Percentiles rank a stretch among this genome's conserved stretches.
Evolutionary conservation across 1,140 invertebrate species (phyloP).

Genomic region (Heliconius himera): DNA sequence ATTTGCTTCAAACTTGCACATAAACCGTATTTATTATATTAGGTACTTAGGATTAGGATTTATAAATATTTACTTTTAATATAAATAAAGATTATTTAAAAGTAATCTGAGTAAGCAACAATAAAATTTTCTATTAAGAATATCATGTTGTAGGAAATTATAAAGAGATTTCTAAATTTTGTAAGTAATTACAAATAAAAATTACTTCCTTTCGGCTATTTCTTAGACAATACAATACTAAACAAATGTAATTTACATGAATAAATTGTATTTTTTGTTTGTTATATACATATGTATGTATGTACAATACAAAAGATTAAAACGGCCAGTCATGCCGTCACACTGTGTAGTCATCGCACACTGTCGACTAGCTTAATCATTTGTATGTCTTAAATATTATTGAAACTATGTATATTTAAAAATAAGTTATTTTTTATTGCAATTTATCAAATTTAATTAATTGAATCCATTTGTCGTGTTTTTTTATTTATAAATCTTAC

Average conservation of each 20-base stretch:
- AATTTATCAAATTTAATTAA: no score
- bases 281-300: slow-evolving; percentile 19
- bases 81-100: neutral
- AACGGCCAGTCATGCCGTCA: slow-evolving; percentile 23
- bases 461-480: no score
- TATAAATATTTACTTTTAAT: no score
- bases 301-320: slow-evolving; percentile 27
- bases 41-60: no score
- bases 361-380: no score
- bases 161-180: neutral
- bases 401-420: no score
- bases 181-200: neutral
- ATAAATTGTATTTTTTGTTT: slow-evolving; percentile 25
- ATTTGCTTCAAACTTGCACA: no score
- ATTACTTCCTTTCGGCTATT: neutral
- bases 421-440: no score
- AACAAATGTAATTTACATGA: slow-evolving; percentile 32
- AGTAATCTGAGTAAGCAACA: neutral
- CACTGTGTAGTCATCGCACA: neutral
- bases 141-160: neutral
- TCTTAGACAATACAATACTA: slow-evolving; percentile 23
- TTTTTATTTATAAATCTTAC: no score
- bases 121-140: neutral
- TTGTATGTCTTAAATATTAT: no score
- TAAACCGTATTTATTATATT: no score